A percentile compares a stretch with the other conserved stretches of the same genome.
Evolutionary conservation across 2,888 invertebrate species (phyloP).

Genomic region (Pherbina coryleti): DNA sequence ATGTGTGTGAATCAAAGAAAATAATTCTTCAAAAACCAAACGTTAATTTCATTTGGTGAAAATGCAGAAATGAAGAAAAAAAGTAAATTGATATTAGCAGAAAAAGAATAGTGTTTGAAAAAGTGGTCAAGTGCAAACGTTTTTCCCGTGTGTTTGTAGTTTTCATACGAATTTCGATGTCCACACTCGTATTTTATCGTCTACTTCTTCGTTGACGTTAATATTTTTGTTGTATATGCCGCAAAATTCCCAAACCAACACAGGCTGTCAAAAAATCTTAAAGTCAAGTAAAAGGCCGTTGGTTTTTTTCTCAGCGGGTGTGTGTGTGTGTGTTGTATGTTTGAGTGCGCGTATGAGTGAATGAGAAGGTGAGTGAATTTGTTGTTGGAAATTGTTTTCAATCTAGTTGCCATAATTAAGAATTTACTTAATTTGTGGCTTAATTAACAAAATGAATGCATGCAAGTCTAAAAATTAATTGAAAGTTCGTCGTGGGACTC

Average conservation of each 20-base stretch:
- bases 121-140: slow-evolving; percentile 48
- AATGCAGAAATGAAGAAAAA: not conserved
- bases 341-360: not conserved
- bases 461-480: not conserved
- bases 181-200: not conserved
- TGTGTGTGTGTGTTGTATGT: not conserved
- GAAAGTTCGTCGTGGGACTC: too few relatives aligned
- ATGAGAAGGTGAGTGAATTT: slow-evolving; percentile 11
- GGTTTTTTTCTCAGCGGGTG: not conserved
- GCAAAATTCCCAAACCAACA: slow-evolving; percentile 1
- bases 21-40: too few relatives aligned
- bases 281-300: slow-evolving; percentile 24
- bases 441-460: not conserved
- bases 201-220: not conserved
- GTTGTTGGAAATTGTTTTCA: not conserved
- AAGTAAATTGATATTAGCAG: not conserved
- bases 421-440: not conserved
- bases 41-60: too few relatives aligned
- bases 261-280: slow-evolving; percentile 18
- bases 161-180: not conserved
- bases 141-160: slow-evolving; percentile 34
- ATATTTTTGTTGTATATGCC: not conserved
- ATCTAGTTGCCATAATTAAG: not conserved
- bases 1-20: not conserved
- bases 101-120: slow-evolving; percentile 18